A percentile compares a stretch with the other conserved stretches of the same genome.
phyloP scores from a whole-genome alignment of 2,888 invertebrate genomes.

The Eucera pruinosa region DNA sequence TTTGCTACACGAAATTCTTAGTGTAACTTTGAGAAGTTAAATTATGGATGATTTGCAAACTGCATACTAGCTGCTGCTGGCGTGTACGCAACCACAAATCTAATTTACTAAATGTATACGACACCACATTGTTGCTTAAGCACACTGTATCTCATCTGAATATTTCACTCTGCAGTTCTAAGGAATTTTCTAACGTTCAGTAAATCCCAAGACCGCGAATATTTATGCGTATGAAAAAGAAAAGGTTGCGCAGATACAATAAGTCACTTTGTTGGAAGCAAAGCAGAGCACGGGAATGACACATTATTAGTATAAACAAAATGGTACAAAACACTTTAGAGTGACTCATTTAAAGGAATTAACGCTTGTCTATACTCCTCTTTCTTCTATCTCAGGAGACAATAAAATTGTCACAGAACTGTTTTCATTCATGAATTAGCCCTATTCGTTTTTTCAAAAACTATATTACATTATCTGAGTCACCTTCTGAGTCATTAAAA shows the following conservation, averaged over 20 bases:
- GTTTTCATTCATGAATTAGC: background rate
- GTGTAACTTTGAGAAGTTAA: too few species aligned
- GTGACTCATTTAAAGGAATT: slow-evolving; percentile 30
- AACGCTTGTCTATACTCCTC: background rate
- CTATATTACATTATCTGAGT: too few species aligned
- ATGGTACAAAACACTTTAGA: slow-evolving; percentile 11
- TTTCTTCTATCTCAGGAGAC: background rate
- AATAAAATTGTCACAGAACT: background rate
- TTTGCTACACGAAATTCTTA: too few species aligned
- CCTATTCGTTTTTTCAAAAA: too few species aligned
- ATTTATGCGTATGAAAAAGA: background rate
- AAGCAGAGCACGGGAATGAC: slow-evolving; percentile 17
- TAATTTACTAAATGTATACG: too few species aligned
- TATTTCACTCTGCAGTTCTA: background rate
- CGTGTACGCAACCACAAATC: too few species aligned
- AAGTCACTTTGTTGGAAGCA: background rate
- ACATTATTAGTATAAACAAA: slow-evolving; percentile 28
- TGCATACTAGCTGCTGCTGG: too few species aligned
- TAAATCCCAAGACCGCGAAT: background rate
- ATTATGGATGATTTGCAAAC: too few species aligned
- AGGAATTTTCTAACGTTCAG: background rate
- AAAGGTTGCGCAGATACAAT: background rate
- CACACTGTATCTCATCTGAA: background rate
- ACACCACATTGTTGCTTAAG: background rate
- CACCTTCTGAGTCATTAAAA: background rate